Percentiles rank a stretch among this genome's conserved stretches.
phyloP scores from a whole-genome alignment of 1,140 invertebrate genomes.

The Octopus sinensis region DNA sequence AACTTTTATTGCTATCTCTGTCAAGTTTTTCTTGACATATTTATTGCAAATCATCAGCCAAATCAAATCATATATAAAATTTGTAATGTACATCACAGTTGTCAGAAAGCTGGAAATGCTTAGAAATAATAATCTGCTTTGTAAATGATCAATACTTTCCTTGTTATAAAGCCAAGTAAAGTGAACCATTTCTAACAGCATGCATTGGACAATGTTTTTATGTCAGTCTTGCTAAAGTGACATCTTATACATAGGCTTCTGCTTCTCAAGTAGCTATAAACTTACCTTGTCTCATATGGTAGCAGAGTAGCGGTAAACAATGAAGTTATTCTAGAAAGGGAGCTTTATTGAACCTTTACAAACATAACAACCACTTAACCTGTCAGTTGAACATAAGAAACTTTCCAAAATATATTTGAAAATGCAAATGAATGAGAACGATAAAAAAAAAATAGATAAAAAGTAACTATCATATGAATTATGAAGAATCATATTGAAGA shows the following conservation, averaged over 20 bases:
- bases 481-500: not conserved
- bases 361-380: not conserved
- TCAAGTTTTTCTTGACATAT: too few species aligned
- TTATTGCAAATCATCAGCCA: too few species aligned
- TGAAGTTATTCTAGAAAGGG: not conserved
- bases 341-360: not conserved
- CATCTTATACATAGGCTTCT: not conserved
- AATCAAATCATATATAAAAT: too few species aligned
- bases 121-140: not conserved
- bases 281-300: not conserved
- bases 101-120: not conserved
- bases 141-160: not conserved
- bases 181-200: not conserved
- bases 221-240: not conserved
- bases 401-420: not conserved
- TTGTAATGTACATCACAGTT: not conserved
- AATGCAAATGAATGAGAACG: not conserved
- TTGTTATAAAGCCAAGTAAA: not conserved
- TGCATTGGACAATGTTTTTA: not conserved
- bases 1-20: too few species aligned
- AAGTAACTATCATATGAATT: conserved; percentile 5
- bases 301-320: not conserved
- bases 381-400: conserved; percentile 3
- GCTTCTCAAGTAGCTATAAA: not conserved
- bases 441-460: not conserved